A percentile compares a stretch with the other conserved stretches of the same genome.
phyloP scores from a whole-genome alignment of 1,140 invertebrate species.

The Drosophila kikkawai region DNA sequence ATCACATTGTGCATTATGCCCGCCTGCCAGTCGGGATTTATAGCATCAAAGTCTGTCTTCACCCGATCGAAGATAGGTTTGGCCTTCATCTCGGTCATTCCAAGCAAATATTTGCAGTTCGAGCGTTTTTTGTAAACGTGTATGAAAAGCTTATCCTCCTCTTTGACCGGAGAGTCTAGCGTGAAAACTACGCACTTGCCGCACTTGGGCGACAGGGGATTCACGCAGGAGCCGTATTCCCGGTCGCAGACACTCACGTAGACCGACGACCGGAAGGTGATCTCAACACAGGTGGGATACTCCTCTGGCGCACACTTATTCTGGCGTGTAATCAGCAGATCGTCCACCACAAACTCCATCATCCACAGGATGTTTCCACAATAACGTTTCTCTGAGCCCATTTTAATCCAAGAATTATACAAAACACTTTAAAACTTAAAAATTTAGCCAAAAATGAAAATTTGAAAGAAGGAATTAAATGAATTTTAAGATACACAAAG shows the following conservation, averaged over 20 bases:
- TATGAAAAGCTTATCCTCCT: slow-evolving; percentile 64
- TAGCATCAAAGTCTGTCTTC: slow-evolving; percentile 57
- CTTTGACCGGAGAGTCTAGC: slow-evolving; percentile 64
- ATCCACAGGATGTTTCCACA: slow-evolving; percentile 65
- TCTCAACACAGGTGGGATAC: slow-evolving; percentile 76
- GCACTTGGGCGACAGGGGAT: slow-evolving; percentile 51
- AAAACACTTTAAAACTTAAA: background rate
- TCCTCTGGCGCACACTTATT: slow-evolving; percentile 80
- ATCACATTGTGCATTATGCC: slow-evolving; percentile 25
- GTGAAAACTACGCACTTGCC: slow-evolving; percentile 78
- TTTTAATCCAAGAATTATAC: background rate
- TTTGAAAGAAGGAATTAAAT: background rate
- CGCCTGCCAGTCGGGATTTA: slow-evolving; percentile 66
- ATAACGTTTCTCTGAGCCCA: slow-evolving; percentile 1
- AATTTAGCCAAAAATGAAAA: background rate
- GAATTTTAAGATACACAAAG: background rate
- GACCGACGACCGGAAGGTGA: slow-evolving; percentile 70
- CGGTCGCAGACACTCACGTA: slow-evolving; percentile 67
- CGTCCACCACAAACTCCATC: slow-evolving; percentile 80
- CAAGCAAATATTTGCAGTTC: slow-evolving; percentile 76
- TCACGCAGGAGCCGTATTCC: slow-evolving; percentile 67
- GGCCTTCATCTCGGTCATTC: slow-evolving; percentile 61
- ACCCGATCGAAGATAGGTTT: slow-evolving; percentile 76
- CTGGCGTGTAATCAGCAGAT: slow-evolving; percentile 68
- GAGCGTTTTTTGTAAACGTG: slow-evolving; percentile 77